phyloP scores from a whole-genome alignment of 2,888 invertebrate species.

The Parthenolecanium corni region DNA sequence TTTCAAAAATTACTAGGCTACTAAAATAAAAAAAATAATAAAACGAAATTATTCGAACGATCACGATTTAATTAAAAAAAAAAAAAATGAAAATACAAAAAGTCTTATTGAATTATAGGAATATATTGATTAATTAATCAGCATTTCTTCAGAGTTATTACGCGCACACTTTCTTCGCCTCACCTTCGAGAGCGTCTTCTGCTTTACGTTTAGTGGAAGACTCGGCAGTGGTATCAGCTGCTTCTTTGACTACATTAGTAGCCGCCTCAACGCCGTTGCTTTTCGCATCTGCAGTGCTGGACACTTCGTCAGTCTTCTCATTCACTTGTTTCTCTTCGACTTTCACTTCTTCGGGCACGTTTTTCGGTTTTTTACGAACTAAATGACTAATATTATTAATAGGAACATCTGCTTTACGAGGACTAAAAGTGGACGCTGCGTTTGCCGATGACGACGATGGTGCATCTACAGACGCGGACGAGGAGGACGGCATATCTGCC shows the following conservation, averaged over 20 bases:
- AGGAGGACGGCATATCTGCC: constrained; percentile 32
- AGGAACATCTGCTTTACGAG: constrained; percentile 41
- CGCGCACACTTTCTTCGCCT: background rate
- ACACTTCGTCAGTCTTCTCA: background rate
- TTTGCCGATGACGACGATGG: constrained; percentile 32
- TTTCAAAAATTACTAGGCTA: no score
- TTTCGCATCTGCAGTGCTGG: background rate
- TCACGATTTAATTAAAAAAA: no score
- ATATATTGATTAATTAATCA: no score
- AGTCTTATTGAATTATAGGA: no score
- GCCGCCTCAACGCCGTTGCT: background rate
- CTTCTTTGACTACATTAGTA: background rate
- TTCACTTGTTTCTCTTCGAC: background rate
- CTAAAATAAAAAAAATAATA: no score
- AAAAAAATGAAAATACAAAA: no score
- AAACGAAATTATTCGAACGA: no score
- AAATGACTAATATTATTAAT: constrained; percentile 68
- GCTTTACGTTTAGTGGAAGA: background rate
- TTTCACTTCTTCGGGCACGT: background rate
- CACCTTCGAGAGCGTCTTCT: background rate
- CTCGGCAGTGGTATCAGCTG: background rate
- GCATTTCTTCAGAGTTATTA: no score
- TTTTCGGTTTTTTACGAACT: constrained; percentile 59
- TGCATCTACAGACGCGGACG: constrained; percentile 32
- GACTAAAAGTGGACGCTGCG: no score